Base-by-base conservation (phyloP, 1,140 invertebrate genomes). In the Meloidogyne floridensis region DNA sequence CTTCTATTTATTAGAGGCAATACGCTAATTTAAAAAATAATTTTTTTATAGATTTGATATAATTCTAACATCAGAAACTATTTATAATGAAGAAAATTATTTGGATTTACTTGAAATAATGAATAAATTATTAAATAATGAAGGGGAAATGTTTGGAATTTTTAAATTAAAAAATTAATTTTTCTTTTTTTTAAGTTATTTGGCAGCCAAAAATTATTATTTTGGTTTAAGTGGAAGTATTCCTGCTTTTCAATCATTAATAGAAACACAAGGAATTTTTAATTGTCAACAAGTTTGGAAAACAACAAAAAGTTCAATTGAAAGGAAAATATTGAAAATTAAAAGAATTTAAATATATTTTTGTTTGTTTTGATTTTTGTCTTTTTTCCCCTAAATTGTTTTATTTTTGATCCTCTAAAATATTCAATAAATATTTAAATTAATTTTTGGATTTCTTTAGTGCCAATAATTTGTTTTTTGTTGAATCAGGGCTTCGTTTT, bases 1-100 rank as follows among this genome's bases (percentile, higher is more conserved):
- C 32, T 32, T 32, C 32, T 32, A 32, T 32, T 32, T 32, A 32
- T 32, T 32, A 32, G 32, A 32, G 32, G 32, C 32, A 32, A 32
- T 32, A 32, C 32, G 32, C 32, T 32, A 32, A 32, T 32, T 32
- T 32, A 32, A 32, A 32, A 42, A 70, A 70, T 32, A 42, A 15
- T 32, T 13, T 47, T 77, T 77, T 69, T 59, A 72, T 20, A 83
- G 82, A 32, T 84, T 73, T 54, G 83, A 82, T 59, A 20, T 59
- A 13, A 84, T 84, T n/a, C 56, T 84, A 7, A 84, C 81, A 18
- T 80, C 72, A 3, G 83, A 84, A 20, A 84, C 83, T 9, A 84
- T 84, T 71, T 84, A 84, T 43, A 79, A 84, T 56, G 82, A 85
- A 51, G 13, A 56, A n/a, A 78, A 84, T 73, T 84, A 84, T 77